Base-by-base conservation (phyloP, 2,797 vertebrate genomes). In the Holocentrus rufus region DNA sequence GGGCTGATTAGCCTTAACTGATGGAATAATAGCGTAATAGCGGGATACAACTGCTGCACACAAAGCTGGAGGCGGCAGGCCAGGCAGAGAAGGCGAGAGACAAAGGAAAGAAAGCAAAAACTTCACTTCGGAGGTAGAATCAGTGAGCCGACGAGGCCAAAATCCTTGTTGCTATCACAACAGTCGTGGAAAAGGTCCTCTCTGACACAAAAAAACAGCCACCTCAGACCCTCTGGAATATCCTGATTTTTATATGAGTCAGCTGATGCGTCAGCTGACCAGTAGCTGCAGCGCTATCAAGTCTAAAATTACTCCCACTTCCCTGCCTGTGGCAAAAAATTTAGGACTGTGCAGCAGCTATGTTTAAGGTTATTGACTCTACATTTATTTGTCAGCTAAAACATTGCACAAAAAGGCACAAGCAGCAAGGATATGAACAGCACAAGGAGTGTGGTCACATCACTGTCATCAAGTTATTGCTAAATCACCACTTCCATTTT, bases 241-340 rank as follows among this genome's bases (percentile, higher is more conserved):
- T 76, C 46, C 60, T 81, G 76, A 80, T 63, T 81, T 81, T 67
- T 0, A n/a, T 74, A 20, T 76, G 79, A 57, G 69, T 86, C 61
- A 84, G 70, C 58, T 79, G 50, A 80, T 76, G 79, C 59, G 69
- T 86, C 61, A 84, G 70, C 58, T 79, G 50, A 80, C 27, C 5
- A 36, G 30, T 17, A 67, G 25, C 72, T 22, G 53, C 0, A 61
- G 44, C 10, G 60, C 2, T 0, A 44, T 53, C 64, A 70, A 31
- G 34, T 47, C 53, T 58, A 30, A 65, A 58, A 52, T 25, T 76
- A 74, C 7, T 65, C 72, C 7, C 8, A 52, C 47, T 82, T 74
- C 56, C 58, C 8, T 60, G 31, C 11, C n/a, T 74, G 27, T 25
- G 27, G 50, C 74, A 76, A 81, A 81, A 56, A 65, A 71, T 2